Conservation (phyloP, 2,888 invertebrate species). For the Chaetoderma sp. region DNA sequence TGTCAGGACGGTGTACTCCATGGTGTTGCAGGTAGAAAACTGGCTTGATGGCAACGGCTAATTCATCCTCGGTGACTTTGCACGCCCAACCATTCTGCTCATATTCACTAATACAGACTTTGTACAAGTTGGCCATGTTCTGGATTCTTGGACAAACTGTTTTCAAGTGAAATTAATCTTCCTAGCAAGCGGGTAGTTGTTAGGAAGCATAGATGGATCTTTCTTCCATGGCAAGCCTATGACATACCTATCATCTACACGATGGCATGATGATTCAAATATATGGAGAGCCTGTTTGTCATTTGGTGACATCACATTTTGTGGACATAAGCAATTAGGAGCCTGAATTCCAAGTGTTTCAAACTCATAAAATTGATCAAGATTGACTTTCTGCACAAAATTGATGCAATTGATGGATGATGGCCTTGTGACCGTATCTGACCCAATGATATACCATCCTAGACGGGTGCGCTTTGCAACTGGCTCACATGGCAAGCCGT, state of each 20-base stretch:
- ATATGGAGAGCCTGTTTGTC: not conserved
- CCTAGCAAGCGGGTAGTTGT: conserved; percentile 15
- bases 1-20: conserved; percentile 21
- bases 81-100: not conserved
- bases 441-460: conserved; percentile 21
- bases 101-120: not conserved
- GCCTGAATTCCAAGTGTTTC: conserved; percentile 12
- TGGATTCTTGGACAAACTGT: conserved; percentile 1
- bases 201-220: not conserved
- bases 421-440: conserved; percentile 1
- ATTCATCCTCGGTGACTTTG: not conserved
- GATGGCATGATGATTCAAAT: not conserved
- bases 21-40: conserved; percentile 17
- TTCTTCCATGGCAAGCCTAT: conserved; percentile 22
- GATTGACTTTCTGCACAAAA: conserved; percentile 15
- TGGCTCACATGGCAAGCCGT: conserved; percentile 16
- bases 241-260: not conserved
- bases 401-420: not conserved
- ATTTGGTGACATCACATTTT: not conserved
- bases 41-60: not conserved
- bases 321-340: not conserved
- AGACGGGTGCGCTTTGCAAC: conserved; percentile 13
- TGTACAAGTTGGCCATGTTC: conserved; percentile 1
- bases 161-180: conserved; percentile 3
- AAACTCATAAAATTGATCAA: conserved; percentile 17